Conservation (phyloP, 2,888 invertebrate genomes). For the Rotaria magnacalcarata region DNA sequence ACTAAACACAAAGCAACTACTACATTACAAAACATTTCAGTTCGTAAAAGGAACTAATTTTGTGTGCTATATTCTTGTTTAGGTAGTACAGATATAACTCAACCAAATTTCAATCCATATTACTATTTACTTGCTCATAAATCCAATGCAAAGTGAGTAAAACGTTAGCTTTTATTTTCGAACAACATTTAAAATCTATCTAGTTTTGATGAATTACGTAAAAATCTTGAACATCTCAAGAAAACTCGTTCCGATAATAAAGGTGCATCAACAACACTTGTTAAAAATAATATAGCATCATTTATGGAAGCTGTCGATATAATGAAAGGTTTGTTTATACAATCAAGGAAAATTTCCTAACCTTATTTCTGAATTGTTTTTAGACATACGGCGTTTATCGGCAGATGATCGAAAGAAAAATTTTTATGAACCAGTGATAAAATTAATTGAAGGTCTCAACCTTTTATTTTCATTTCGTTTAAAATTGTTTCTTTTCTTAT, state of each 20-base stretch:
- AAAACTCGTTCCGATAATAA: not conserved
- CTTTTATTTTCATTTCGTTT: too few species aligned
- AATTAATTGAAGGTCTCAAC: not conserved
- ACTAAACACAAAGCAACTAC: too few species aligned
- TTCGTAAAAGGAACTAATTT: too few species aligned
- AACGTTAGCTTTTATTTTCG: not conserved
- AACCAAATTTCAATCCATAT: conserved; percentile 85
- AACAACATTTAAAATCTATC: too few species aligned
- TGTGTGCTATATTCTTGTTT: not conserved
- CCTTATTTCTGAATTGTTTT: too few species aligned
- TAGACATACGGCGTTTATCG: conserved; percentile 41
- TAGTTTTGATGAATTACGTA: conserved; percentile 41
- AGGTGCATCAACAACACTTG: conserved; percentile 33
- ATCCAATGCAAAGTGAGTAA: conserved; percentile 69
- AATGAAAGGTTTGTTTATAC: conserved; percentile 35
- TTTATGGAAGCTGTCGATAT: conserved; percentile 46
- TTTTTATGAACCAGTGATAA: conserved; percentile 18
- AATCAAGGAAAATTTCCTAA: too few species aligned
- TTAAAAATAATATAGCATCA: conserved; percentile 45
- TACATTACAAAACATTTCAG: too few species aligned
- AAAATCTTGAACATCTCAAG: conserved; percentile 40
- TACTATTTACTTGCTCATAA: conserved; percentile 96
- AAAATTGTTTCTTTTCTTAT: not conserved
- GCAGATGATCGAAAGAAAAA: conserved; percentile 40
- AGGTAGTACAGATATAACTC: conserved; percentile 61